These are phyloP conservation scores for Portunus trituberculatus DNA, from an alignment of 1,140 invertebrate species.

Conservation along the genomic window DNA sequence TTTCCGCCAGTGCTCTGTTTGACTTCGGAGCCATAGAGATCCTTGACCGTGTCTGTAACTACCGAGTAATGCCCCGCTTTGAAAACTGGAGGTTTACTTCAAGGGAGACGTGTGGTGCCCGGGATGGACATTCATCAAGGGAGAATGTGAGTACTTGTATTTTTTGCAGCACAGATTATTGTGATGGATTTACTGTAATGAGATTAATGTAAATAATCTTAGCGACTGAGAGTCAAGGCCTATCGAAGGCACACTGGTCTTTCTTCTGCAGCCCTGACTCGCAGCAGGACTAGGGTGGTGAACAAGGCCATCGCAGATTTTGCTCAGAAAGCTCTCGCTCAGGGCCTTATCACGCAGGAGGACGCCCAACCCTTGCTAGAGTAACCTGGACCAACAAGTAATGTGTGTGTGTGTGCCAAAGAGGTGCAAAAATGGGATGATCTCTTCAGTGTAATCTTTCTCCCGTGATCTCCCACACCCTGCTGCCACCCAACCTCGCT, in stretches of 20 bases:
- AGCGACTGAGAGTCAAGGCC: no score
- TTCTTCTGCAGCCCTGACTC: background rate
- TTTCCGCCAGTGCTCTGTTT: background rate
- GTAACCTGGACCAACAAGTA: no score
- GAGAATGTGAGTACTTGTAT: background rate
- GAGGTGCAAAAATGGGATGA: no score
- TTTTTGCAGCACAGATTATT: background rate
- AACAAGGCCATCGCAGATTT: background rate
- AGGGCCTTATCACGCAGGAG: background rate
- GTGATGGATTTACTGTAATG: no score
- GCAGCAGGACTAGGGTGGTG: background rate
- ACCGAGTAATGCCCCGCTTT: background rate
- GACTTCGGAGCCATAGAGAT: background rate
- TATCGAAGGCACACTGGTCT: background rate
- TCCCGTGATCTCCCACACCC: no score
- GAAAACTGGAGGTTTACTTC: background rate
- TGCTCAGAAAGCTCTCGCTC: background rate
- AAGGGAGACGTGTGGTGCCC: background rate
- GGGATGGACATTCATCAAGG: background rate
- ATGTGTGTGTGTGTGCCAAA: no score
- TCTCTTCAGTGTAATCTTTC: no score
- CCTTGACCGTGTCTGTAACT: background rate
- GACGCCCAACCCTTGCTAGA: background rate
- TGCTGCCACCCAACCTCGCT: no score
- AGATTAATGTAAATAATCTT: no score